Percentiles rank a stretch among this genome's conserved stretches.
Conservation (phyloP, 2,113 vertebrate genomes). For the Phoenicopterus ruber region DNA sequence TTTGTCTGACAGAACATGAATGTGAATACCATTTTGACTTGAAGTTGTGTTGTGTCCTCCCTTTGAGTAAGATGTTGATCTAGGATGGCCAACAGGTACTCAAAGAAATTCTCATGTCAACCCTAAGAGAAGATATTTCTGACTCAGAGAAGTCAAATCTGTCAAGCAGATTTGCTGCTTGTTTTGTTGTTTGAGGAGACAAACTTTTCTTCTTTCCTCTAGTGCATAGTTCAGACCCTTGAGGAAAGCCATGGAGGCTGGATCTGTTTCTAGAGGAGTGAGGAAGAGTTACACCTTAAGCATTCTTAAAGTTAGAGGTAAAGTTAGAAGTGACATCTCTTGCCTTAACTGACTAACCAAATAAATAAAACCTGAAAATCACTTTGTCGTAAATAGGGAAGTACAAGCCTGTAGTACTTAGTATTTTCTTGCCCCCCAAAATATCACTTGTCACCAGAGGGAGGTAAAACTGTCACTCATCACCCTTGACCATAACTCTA, state of each 20-base stretch:
- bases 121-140: background rate
- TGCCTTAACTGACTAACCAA: background rate
- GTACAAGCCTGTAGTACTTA: background rate
- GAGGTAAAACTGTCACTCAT: background rate
- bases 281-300: background rate
- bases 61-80: background rate
- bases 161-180: background rate
- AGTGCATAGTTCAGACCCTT: background rate
- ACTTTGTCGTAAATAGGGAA: background rate
- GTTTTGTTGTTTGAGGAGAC: background rate
- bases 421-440: accelerated
- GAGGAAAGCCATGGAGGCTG: background rate
- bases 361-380: background rate
- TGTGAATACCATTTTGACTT: background rate
- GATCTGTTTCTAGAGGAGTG: background rate
- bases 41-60: background rate
- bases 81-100: background rate
- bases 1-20: background rate
- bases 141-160: background rate
- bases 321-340: background rate
- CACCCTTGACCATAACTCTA: background rate
- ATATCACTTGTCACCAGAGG: background rate
- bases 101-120: background rate
- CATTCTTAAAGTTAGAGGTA: background rate
- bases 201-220: background rate